Percentiles rank a stretch among this genome's conserved stretches.
Evolutionary conservation across 2,113 vertebrate genomes (phyloP).

Genomic region (Donacobius atricapilla): DNA sequence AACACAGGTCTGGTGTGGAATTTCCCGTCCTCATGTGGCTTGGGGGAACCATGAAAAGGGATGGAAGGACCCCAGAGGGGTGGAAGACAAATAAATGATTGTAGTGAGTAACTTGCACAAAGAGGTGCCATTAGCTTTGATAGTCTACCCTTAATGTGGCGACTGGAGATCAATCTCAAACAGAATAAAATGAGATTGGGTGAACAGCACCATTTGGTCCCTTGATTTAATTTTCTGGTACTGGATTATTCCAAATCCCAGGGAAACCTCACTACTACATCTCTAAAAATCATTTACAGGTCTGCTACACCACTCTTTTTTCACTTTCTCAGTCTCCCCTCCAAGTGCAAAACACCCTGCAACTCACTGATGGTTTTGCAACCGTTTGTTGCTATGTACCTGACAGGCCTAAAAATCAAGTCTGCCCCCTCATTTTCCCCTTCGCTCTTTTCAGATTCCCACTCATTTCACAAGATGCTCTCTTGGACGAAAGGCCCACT

Average conservation of each 20-base stretch:
- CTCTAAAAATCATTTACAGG: neutral
- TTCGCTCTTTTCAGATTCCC: neutral
- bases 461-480: neutral
- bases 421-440: neutral
- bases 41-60: neutral
- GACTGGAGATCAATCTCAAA: neutral
- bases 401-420: neutral
- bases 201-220: neutral
- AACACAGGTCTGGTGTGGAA: neutral
- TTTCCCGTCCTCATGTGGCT: neutral
- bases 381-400: neutral
- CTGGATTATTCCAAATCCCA: neutral
- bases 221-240: neutral
- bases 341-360: neutral
- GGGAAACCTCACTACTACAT: neutral
- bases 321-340: neutral
- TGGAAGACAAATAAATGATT: neutral
- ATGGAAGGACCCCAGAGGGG: neutral
- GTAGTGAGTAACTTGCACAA: neutral
- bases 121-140: constrained; percentile 3
- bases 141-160: neutral
- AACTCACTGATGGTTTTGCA: neutral
- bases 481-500: neutral
- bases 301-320: neutral
- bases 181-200: neutral